Conservation (phyloP, 2,797 vertebrate species). For the Mionectes olivaceus region DNA sequence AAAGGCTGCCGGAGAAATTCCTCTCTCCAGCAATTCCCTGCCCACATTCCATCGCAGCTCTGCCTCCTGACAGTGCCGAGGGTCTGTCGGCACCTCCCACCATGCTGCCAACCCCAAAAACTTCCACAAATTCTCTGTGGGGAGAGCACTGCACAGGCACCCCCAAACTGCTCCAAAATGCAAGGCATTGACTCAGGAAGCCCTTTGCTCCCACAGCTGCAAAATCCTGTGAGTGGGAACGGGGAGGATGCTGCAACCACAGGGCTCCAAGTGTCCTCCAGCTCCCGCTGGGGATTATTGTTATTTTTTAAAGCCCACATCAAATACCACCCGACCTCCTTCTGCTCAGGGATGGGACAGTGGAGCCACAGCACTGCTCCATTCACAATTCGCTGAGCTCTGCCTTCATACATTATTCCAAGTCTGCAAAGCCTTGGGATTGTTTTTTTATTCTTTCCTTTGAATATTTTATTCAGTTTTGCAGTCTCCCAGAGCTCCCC, state of each 20-base stretch:
- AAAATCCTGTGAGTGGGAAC: rapidly evolving
- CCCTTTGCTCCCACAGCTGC: rapidly evolving
- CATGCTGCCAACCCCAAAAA: rapidly evolving
- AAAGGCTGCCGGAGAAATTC: not conserved
- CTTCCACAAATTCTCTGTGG: rapidly evolving
- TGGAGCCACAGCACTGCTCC: not conserved
- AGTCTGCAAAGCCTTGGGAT: not conserved
- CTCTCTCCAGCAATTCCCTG: not conserved
- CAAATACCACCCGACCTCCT: not conserved
- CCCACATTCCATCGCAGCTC: rapidly evolving
- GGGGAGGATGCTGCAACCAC: rapidly evolving
- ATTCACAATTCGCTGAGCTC: not conserved
- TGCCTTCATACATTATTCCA: not conserved
- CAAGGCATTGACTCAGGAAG: rapidly evolving
- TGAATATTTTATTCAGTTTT: not conserved
- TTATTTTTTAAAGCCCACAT: not conserved
- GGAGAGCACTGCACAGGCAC: not conserved
- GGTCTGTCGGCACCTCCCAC: not conserved
- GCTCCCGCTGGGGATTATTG: not conserved
- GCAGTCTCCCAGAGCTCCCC: not conserved
- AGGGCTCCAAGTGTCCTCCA: not conserved
- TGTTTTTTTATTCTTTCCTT: rapidly evolving
- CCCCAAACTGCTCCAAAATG: not conserved
- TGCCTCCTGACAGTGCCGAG: not conserved
- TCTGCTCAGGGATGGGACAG: not conserved